Percentiles rank a stretch among this genome's conserved stretches.
Evolutionary conservation across 2,888 invertebrate species (phyloP).

Genomic region (Caenorhabditis auriculariae): DNA sequence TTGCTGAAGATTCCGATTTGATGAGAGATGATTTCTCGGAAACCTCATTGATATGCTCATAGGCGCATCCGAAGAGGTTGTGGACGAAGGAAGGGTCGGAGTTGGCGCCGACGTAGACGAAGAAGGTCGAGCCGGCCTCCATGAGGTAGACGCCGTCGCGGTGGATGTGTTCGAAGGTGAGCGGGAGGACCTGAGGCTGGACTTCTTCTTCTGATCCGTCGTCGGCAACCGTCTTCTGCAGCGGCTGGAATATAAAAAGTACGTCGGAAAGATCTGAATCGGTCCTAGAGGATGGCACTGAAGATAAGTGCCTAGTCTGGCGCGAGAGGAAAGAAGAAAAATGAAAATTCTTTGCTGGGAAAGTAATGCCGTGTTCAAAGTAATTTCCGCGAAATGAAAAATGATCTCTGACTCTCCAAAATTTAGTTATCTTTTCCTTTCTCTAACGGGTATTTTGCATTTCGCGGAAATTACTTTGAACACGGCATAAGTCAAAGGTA

Average conservation of each 20-base stretch:
- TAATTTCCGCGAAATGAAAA: too few species aligned
- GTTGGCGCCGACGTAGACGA: constrained; percentile 32
- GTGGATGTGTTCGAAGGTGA: constrained; percentile 77
- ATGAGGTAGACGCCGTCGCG: constrained; percentile 85
- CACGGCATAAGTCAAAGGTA: too few species aligned
- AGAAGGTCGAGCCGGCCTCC: constrained; percentile 75
- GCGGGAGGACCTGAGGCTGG: constrained; percentile 78
- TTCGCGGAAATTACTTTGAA: too few species aligned
- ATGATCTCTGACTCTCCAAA: too few species aligned
- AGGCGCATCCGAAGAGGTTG: constrained; percentile 38
- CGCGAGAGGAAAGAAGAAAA: constrained; percentile 8
- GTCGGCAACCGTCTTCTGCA: too few species aligned
- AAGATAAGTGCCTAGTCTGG: neutral
- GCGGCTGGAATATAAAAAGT: constrained; percentile 1
- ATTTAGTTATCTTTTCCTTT: too few species aligned
- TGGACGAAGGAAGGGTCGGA: constrained; percentile 35
- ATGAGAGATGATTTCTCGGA: too few species aligned
- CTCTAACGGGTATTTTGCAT: too few species aligned
- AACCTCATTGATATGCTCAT: constrained; percentile 41
- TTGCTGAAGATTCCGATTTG: constrained; percentile 27
- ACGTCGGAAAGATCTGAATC: too few species aligned
- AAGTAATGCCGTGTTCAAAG: too few species aligned
- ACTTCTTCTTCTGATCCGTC: constrained; percentile 35
- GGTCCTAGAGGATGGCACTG: neutral
- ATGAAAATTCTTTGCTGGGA: neutral